Evolutionary conservation across 2,888 invertebrate genomes (phyloP), one percentile per base, ranked within the genome.

Genomic region (Diabrotica balteata): DNA sequence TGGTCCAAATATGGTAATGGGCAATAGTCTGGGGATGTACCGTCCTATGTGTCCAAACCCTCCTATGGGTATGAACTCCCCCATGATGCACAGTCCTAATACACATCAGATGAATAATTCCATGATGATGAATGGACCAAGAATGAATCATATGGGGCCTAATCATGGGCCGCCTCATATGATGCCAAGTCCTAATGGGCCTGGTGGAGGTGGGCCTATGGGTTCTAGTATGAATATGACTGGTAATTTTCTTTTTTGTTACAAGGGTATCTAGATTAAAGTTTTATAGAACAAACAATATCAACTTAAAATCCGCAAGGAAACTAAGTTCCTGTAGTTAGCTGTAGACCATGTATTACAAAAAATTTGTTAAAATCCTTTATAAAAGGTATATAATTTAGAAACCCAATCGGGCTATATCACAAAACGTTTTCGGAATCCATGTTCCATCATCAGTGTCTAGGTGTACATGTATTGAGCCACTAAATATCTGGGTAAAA

Each of bases 101-200:
- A 78, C 81, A 7, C 80, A 80, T 70, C 80, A 79, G 71, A 82
- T 84, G 81, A 80, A 77, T 66, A 82, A 80, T 69, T 80, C 81
- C 7, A 82, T 83, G 80, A 81, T 86, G 84, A 85, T 86, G 83
- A 86, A 86, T 68, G 86, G 77, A 7, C 84, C 84, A 4, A 74
- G 82, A 69, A 81, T 84, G 78, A 80, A 78, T n/a, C 78, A 76
- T 55, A 77, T 78, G 78, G 76, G 73, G 61, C 85, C 85, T 51
- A 72, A 73, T 11, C 75, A 75, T 52, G 75, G 73, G 7, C 75
- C 76, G 7, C 82, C 82, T 8, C 83, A 83, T 66, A 88, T 89
- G 73, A 88, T 89, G 87, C 86, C 87, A 83, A 88, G 86, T 80
- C 88, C 88, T 53, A 89, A 88, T 80, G 88, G 88, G 3, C 88